Evolutionary conservation across 1,140 invertebrate species (phyloP), one percentile per base, ranked within the genome.

Genomic region (Akabosia matsudoensis): DNA sequence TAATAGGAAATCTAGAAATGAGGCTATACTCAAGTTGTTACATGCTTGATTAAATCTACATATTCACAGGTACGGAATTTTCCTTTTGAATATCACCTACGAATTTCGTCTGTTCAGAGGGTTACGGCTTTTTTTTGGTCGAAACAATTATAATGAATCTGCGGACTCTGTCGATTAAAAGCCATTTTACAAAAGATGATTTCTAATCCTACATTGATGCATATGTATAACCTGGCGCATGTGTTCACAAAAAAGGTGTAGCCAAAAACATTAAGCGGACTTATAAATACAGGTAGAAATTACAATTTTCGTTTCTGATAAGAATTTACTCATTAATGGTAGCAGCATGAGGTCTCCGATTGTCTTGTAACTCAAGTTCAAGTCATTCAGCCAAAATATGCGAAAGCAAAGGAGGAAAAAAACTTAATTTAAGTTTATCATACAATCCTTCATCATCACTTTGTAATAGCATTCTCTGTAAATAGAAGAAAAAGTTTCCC

Each of bases 291-390:
- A 67, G 26, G 26, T 16, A 28, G 61, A 67, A 67, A 67, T 67
- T 67, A 67, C 61, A 67, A 67, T 67, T 67, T 67, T 33, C 33
- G 33, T 70, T 76, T 76, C 78, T 76, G 79, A 80, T 80, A 80
- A 80, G 79, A 80, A 80, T 80, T 80, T 80, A 75, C 79, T 80
- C 79, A 80, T 80, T 80, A 80, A 80, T 80, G 79, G 74, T 45
- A 56, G 37, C 79, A 79, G 79, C 78, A 80, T 79, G 79, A 52
- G 79, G 79, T 80, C 79, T 33, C 75, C 79, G 79, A 79, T 80
- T 80, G 77, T 79, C 78, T 80, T 80, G 67, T 73, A 72, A 34
- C 33, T 72, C 70, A 72, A 72, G 45, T 18, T 70, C 10, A 45
- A 56, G 54, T 56, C 54, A 56, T 13, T 56, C 54, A 67, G 28